A percentile compares a stretch with the other conserved stretches of the same genome.
phyloP scores from a whole-genome alignment of 2,888 invertebrate genomes.

The Ceriagrion tenellum region DNA sequence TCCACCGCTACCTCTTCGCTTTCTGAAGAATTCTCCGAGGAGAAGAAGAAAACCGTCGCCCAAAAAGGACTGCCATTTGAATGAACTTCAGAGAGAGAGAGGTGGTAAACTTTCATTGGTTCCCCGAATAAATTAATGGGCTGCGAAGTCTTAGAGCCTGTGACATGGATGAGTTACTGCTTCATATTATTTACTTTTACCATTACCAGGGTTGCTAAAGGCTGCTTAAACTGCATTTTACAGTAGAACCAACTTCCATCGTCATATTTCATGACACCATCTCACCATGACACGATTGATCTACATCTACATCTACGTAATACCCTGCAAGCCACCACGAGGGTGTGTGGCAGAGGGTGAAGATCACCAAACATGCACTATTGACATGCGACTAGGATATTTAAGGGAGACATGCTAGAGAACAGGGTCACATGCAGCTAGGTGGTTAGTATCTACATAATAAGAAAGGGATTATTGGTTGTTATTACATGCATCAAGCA shows the following conservation, averaged over 20 bases:
- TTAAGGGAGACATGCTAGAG: too few relatives aligned
- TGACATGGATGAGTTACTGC: constrained; percentile 25
- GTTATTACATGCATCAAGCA: too few relatives aligned
- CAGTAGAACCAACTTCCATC: background rate
- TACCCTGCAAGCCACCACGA: too few relatives aligned
- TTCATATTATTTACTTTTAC: background rate
- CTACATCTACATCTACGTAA: too few relatives aligned
- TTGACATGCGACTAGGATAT: too few relatives aligned
- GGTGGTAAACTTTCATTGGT: constrained; percentile 15
- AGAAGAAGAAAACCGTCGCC: constrained; percentile 40
- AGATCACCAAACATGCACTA: too few relatives aligned
- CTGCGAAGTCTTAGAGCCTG: background rate
- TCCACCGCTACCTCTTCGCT: background rate
- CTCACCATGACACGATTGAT: too few relatives aligned
- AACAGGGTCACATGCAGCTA: too few relatives aligned
- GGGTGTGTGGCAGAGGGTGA: too few relatives aligned
- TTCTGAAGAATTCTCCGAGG: background rate
- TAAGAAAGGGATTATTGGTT: too few relatives aligned
- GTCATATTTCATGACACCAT: background rate
- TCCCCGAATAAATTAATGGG: background rate
- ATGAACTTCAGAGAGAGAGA: background rate
- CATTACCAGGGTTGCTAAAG: background rate
- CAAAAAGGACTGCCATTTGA: background rate
- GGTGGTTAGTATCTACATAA: too few relatives aligned
- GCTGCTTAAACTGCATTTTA: background rate